A percentile compares a stretch with the other conserved stretches of the same genome.
phyloP scores from a whole-genome alignment of 2,113 vertebrate species.

The Periophthalmodon schlosseri region DNA sequence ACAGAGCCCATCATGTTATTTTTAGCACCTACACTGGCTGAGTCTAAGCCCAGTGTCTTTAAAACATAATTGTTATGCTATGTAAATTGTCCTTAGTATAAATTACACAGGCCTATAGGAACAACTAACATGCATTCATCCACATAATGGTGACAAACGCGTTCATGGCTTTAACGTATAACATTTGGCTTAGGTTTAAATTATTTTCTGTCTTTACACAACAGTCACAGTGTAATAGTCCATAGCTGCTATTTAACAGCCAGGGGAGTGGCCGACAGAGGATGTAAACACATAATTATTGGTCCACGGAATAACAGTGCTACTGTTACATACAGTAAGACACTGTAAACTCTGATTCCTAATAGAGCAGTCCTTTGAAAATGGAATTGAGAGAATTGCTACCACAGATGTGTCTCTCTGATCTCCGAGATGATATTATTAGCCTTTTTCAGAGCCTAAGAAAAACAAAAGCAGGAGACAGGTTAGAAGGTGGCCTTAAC shows the following conservation, averaged over 20 bases:
- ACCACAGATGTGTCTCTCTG: slow-evolving; percentile 84
- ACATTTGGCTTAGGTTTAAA: slow-evolving; percentile 43
- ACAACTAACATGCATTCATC: slow-evolving; percentile 20
- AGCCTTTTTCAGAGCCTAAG: slow-evolving; percentile 80
- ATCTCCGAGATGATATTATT: slow-evolving; percentile 84
- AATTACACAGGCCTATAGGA: slow-evolving; percentile 32
- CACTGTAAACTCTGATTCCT: slow-evolving; percentile 45
- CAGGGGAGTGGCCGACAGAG: slow-evolving; percentile 22
- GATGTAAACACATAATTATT: slow-evolving; percentile 47
- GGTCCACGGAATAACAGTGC: slow-evolving; percentile 47
- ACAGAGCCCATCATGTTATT: slow-evolving; percentile 18
- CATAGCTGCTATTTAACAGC: slow-evolving; percentile 17
- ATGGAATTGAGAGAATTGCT: slow-evolving; percentile 53
- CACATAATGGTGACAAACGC: slow-evolving; percentile 20
- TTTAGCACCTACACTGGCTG: slow-evolving; percentile 46
- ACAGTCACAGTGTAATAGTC: slow-evolving; percentile 50
- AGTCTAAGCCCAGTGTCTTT: slow-evolving; percentile 20
- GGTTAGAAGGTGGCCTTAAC: slow-evolving; percentile 18
- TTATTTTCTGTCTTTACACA: slow-evolving; percentile 24
- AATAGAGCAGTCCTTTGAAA: slow-evolving; percentile 42
- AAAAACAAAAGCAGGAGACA: slow-evolving; percentile 7
- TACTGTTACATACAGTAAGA: slow-evolving; percentile 19
- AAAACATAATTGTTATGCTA: slow-evolving; percentile 23
- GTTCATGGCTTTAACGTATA: slow-evolving; percentile 28
- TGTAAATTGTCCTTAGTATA: slow-evolving; percentile 18